These are phyloP conservation scores for Stichopus horrens DNA, from an alignment of 53 echinoderm and acorn worm genomes.

Conservation along the genomic window DNA sequence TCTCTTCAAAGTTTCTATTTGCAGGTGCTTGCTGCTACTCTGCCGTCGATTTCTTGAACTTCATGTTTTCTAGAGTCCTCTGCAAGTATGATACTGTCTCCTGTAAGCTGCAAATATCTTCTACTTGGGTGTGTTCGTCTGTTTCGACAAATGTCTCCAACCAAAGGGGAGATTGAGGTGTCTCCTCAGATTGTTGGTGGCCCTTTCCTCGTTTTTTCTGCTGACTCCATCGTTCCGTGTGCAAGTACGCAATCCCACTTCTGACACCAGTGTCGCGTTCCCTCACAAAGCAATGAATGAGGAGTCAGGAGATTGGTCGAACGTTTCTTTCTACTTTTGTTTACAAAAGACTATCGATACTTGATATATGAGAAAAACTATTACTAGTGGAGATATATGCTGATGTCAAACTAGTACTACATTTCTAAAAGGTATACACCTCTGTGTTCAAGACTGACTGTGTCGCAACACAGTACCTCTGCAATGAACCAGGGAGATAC, in stretches of 20 bases:
- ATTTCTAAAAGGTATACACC: too few species aligned
- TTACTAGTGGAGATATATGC: too few species aligned
- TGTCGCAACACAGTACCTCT: too few species aligned
- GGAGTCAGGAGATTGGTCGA: too few species aligned
- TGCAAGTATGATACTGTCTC: background rate
- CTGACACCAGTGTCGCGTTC: slow-evolving; percentile 5
- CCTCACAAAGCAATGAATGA: too few species aligned
- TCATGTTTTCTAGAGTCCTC: background rate
- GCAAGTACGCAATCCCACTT: slow-evolving; percentile 3
- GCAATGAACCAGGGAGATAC: too few species aligned
- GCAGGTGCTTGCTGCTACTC: too few species aligned
- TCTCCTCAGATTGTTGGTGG: background rate
- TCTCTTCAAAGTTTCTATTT: background rate
- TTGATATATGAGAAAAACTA: too few species aligned
- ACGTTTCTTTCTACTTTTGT: too few species aligned
- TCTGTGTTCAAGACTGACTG: too few species aligned
- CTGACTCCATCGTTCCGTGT: background rate
- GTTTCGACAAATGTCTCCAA: background rate
- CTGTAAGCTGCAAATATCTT: background rate
- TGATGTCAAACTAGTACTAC: too few species aligned
- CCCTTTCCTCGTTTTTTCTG: background rate
- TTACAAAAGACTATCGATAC: too few species aligned
- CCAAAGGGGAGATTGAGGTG: background rate
- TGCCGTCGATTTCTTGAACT: background rate
- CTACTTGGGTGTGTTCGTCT: background rate